Evolutionary conservation across 2,113 vertebrate genomes (phyloP).

Genomic region (Fregata magnificens): DNA sequence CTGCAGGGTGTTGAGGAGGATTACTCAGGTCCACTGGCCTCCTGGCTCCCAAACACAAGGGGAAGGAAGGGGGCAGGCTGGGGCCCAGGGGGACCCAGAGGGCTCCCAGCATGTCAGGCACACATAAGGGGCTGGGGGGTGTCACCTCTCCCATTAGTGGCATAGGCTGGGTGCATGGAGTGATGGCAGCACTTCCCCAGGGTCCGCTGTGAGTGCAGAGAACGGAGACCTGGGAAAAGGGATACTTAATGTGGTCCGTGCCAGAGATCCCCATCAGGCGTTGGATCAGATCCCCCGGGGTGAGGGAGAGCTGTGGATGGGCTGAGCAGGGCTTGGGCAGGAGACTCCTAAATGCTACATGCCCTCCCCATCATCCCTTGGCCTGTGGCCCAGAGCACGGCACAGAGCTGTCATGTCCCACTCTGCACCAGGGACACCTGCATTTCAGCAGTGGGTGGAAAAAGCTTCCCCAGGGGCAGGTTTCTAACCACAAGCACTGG

Average conservation of each 20-base stretch:
- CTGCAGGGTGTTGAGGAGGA: background rate
- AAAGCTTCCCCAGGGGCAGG: background rate
- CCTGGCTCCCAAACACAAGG: background rate
- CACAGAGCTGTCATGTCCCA: background rate
- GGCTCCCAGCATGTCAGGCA: background rate
- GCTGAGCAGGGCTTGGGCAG: background rate
- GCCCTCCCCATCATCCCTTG: too few species aligned
- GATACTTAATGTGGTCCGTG: background rate
- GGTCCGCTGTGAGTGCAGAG: background rate
- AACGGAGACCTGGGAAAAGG: background rate
- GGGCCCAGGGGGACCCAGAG: background rate
- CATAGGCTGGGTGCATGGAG: rapidly evolving
- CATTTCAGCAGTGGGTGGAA: background rate
- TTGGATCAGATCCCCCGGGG: rapidly evolving
- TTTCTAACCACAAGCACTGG: background rate
- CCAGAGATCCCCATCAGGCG: background rate
- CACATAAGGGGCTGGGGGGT: background rate
- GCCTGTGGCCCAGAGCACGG: background rate
- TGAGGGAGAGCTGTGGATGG: background rate
- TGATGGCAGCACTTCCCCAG: background rate
- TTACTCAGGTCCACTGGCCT: background rate
- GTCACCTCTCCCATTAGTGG: background rate
- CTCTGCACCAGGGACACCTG: background rate
- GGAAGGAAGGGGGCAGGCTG: background rate
- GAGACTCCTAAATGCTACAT: background rate